phyloP scores from a whole-genome alignment of 2,888 invertebrate species.

The Maniola hyperantus region DNA sequence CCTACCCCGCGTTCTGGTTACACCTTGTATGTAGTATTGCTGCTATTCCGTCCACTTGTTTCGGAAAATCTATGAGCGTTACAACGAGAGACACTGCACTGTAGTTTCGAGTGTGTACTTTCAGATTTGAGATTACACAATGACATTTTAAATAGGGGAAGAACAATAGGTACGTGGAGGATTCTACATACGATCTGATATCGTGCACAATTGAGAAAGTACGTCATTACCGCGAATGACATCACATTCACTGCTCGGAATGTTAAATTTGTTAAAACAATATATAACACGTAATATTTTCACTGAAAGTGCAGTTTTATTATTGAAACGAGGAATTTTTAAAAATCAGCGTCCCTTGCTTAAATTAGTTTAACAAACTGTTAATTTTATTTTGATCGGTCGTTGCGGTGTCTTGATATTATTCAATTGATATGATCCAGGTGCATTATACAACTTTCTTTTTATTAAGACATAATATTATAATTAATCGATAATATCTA shows the following conservation, averaged over 20 bases:
- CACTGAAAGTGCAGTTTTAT: background rate
- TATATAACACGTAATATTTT: background rate
- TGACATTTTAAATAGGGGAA: conserved; percentile 21
- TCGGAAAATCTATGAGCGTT: background rate
- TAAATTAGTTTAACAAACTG: background rate
- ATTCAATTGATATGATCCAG: background rate
- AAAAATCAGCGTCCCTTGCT: too few relatives aligned
- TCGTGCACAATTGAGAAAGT: conserved; percentile 36
- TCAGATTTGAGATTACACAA: conserved; percentile 20
- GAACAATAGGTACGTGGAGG: conserved; percentile 22
- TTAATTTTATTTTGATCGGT: background rate
- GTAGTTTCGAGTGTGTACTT: background rate
- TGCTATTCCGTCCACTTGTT: too few relatives aligned
- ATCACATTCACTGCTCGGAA: conserved; percentile 13
- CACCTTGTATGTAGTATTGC: too few relatives aligned
- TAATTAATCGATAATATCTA: conserved; percentile 18
- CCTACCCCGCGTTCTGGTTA: too few relatives aligned
- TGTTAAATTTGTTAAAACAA: background rate
- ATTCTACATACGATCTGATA: conserved; percentile 34
- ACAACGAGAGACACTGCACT: background rate
- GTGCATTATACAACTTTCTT: conserved; percentile 10
- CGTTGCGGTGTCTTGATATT: background rate
- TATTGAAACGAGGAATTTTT: background rate
- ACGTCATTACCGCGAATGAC: conserved; percentile 25
- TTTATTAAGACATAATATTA: conserved; percentile 5